Conservation (phyloP, 2,797 vertebrate species). For the Oreochromis grahami region DNA sequence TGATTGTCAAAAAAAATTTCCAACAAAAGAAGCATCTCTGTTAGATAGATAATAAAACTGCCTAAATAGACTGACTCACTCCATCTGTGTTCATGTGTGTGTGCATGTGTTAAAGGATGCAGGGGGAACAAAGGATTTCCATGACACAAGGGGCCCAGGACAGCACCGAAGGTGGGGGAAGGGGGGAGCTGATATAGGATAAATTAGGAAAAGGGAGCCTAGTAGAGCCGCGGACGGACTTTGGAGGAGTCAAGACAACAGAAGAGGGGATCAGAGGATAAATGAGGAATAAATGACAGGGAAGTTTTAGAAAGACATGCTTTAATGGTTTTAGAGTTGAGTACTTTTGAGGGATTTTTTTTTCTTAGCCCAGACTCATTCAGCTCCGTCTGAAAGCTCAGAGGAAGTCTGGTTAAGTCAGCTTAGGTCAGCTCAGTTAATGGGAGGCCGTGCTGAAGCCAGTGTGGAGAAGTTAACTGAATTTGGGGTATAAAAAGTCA, state of each 20-base stretch:
- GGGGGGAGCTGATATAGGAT: not conserved
- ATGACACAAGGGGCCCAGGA: slow-evolving; percentile 62
- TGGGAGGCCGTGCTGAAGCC: not conserved
- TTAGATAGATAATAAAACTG: slow-evolving; percentile 28
- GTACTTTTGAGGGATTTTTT: slow-evolving; percentile 31
- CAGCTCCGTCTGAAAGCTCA: slow-evolving; percentile 36
- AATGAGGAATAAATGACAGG: slow-evolving; percentile 55
- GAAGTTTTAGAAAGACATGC: slow-evolving; percentile 60
- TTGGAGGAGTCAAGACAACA: slow-evolving; percentile 39
- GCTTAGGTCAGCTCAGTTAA: slow-evolving; percentile 50
- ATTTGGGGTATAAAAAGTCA: slow-evolving; percentile 22
- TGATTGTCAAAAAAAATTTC: not conserved
- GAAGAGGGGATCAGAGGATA: slow-evolving; percentile 52
- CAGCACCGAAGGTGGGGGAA: not conserved
- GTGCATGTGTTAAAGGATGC: slow-evolving; percentile 38
- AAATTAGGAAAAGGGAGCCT: slow-evolving; percentile 40
- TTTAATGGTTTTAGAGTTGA: slow-evolving; percentile 71
- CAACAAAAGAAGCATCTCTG: slow-evolving; percentile 42
- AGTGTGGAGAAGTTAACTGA: slow-evolving; percentile 32
- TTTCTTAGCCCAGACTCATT: slow-evolving; percentile 34
- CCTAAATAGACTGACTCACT: slow-evolving; percentile 32
- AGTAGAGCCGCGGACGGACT: slow-evolving; percentile 22
- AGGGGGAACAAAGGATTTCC: slow-evolving; percentile 65
- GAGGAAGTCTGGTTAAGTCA: slow-evolving; percentile 40
- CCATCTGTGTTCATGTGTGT: slow-evolving; percentile 49